phyloP scores from a whole-genome alignment of 2,797 vertebrate species.

The Schizopygopsis pylzovi region DNA sequence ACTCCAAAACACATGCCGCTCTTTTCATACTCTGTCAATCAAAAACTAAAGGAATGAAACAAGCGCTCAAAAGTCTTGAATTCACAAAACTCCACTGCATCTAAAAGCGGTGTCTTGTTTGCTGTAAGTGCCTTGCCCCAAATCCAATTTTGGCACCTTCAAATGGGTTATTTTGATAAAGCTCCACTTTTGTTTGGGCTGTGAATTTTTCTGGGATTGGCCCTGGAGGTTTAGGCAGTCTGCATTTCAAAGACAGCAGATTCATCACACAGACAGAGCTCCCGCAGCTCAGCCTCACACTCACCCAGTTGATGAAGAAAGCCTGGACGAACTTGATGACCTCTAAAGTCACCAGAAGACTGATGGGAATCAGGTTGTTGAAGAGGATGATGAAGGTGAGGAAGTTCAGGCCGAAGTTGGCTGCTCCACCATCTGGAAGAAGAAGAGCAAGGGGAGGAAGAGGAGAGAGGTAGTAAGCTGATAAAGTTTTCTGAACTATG shows the following conservation, averaged over 20 bases:
- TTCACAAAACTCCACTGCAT: slow-evolving; percentile 24
- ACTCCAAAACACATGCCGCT: not conserved
- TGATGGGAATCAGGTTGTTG: slow-evolving; percentile 99
- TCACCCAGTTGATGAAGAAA: slow-evolving; percentile 99
- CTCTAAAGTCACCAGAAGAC: slow-evolving; percentile 96
- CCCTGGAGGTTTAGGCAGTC: slow-evolving; percentile 27
- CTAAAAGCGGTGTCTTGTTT: slow-evolving; percentile 18
- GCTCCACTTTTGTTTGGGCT: slow-evolving; percentile 28
- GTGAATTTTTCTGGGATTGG: slow-evolving; percentile 26
- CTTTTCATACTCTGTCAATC: not conserved
- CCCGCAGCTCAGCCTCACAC: slow-evolving; percentile 49
- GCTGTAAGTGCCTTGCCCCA: slow-evolving; percentile 31
- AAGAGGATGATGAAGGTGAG: slow-evolving; percentile 99
- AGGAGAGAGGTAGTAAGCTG: slow-evolving; percentile 44
- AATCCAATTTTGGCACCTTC: slow-evolving; percentile 48
- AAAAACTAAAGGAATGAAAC: not conserved
- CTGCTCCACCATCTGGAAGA: slow-evolving; percentile 92
- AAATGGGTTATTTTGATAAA: slow-evolving; percentile 52
- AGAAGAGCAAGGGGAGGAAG: slow-evolving; percentile 39
- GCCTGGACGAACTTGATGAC: slow-evolving; percentile 99
- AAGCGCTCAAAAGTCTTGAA: not conserved
- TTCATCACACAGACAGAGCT: slow-evolving; percentile 17
- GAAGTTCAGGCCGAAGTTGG: slow-evolving; percentile 98
- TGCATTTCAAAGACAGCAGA: slow-evolving; percentile 28
- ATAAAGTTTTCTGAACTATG: slow-evolving; percentile 29